Evolutionary conservation across 2,113 vertebrate genomes (phyloP).

Genomic region (Azemiops feae): DNA sequence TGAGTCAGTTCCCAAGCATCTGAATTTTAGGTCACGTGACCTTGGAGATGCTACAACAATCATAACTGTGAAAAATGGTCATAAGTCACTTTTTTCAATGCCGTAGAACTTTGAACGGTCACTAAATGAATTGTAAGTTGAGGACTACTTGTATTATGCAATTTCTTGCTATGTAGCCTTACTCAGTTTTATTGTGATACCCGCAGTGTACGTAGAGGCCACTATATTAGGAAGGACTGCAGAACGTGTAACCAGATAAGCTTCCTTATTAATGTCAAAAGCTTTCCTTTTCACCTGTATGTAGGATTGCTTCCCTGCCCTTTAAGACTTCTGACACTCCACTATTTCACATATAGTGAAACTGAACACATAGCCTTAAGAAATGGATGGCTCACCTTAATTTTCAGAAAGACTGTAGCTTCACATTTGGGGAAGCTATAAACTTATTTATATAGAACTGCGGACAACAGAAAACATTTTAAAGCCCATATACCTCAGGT

Average conservation of each 20-base stretch:
- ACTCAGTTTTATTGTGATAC: background rate
- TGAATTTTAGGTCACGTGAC: background rate
- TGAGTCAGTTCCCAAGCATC: background rate
- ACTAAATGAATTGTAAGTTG: background rate
- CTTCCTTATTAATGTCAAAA: background rate
- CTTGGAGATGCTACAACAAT: background rate
- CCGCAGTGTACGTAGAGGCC: background rate
- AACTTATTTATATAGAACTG: background rate
- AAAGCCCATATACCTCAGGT: background rate
- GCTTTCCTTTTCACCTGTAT: background rate
- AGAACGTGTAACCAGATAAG: background rate
- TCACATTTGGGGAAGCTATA: background rate
- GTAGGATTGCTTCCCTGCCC: background rate
- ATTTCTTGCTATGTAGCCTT: background rate
- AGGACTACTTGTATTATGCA: background rate
- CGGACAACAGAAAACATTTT: background rate
- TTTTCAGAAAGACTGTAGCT: background rate
- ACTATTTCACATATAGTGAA: background rate
- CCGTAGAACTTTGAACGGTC: background rate
- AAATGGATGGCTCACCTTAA: too few species aligned
- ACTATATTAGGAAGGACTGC: background rate
- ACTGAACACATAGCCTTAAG: background rate
- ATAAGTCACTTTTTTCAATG: background rate
- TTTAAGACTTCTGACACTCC: background rate
- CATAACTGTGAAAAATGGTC: background rate